Evolutionary conservation across 2,113 vertebrate genomes (phyloP).

Genomic region (Columba janthina): DNA sequence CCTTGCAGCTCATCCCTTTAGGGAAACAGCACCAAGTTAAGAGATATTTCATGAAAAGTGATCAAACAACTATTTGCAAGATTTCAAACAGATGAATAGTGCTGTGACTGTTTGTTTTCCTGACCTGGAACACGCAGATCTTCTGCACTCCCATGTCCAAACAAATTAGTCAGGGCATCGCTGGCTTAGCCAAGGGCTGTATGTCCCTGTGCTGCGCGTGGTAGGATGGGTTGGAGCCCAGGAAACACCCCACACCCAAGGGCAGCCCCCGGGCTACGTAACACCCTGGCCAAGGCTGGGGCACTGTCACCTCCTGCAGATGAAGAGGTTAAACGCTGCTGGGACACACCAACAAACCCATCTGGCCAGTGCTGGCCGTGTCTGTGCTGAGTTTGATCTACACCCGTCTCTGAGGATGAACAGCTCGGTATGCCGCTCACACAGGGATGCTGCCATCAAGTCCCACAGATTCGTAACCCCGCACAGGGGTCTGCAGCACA

Average conservation of each 20-base stretch:
- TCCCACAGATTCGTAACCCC: neutral
- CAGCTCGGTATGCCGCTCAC: neutral
- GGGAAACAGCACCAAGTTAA: neutral
- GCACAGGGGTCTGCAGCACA: rapidly evolving
- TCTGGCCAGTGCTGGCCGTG: neutral
- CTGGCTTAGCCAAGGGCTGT: neutral
- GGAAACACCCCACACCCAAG: rapidly evolving
- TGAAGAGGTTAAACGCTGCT: neutral
- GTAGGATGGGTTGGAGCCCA: neutral
- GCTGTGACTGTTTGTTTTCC: neutral
- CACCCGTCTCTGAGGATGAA: neutral
- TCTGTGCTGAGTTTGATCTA: rapidly evolving
- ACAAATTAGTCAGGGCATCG: rapidly evolving
- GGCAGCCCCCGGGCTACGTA: neutral
- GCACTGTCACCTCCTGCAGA: rapidly evolving
- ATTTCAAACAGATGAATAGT: neutral
- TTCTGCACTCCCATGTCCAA: neutral
- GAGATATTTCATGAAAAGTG: neutral
- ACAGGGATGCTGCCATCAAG: neutral
- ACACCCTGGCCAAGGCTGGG: rapidly evolving
- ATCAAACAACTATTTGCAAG: neutral
- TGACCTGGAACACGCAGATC: neutral
- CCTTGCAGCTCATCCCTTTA: no score
- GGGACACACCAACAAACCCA: neutral
- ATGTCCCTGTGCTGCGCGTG: neutral